Percentiles rank a stretch among this genome's conserved stretches.
These are phyloP conservation scores for Pteronura brasiliensis DNA, from an alignment of 2,113 vertebrate species.

Conservation along the genomic window DNA sequence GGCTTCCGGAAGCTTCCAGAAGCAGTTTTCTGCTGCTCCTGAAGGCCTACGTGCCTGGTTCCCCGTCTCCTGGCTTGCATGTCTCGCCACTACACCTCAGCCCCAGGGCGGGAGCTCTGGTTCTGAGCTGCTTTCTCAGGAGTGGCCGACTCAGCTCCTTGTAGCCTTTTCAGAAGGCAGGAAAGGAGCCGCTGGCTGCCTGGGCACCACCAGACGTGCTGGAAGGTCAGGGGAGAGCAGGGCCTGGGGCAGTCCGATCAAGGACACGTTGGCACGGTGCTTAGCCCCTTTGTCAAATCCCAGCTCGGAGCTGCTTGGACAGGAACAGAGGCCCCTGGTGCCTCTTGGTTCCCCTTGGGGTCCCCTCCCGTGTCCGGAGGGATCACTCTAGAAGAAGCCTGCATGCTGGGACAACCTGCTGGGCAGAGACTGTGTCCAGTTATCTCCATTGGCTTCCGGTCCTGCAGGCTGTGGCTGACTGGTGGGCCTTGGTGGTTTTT, in stretches of 20 bases:
- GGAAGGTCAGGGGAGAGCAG: background rate
- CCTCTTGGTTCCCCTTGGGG: background rate
- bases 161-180: background rate
- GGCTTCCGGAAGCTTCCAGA: background rate
- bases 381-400: background rate
- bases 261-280: rapidly evolving
- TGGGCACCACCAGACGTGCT: rapidly evolving
- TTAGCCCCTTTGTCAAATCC: background rate
- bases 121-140: background rate
- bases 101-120: background rate
- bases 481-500: background rate
- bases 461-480: background rate
- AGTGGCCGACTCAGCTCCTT: background rate
- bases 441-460: background rate
- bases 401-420: background rate
- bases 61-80: background rate
- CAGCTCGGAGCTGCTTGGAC: background rate
- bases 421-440: background rate
- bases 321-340: rapidly evolving
- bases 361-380: background rate
- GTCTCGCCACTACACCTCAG: background rate
- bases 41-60: background rate
- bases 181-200: background rate
- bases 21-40: background rate
- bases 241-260: no score